Evolutionary conservation across 2,113 vertebrate genomes (phyloP).

Genomic region (Zootoca vivipara): DNA sequence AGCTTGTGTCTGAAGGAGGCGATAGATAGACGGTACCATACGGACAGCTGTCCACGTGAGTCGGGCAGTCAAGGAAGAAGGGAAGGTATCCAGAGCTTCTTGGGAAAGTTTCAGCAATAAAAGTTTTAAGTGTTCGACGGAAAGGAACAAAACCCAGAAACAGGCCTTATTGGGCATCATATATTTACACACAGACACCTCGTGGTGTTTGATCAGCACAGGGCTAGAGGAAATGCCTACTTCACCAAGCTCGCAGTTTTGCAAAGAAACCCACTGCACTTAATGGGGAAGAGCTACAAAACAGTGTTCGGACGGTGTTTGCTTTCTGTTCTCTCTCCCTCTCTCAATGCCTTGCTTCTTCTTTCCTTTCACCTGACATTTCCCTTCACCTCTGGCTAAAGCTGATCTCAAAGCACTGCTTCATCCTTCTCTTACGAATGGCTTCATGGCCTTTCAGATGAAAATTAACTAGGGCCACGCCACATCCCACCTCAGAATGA

Average conservation of each 20-base stretch:
- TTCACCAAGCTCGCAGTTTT: no score
- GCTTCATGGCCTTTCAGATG: background rate
- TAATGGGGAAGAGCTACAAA: background rate
- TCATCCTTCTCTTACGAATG: background rate
- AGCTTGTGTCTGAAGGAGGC: constrained; percentile 94
- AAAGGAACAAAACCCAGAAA: no score
- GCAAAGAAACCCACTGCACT: background rate
- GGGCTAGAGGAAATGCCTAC: no score
- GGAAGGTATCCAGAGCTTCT: background rate
- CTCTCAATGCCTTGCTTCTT: no score
- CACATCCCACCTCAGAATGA: no score
- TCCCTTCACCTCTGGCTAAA: no score
- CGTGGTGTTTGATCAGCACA: no score
- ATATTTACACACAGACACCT: no score
- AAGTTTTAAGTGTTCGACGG: background rate
- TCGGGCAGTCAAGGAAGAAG: constrained; percentile 79
- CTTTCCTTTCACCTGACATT: no score
- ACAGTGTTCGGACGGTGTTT: background rate
- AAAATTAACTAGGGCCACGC: no score
- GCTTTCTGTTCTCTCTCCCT: background rate
- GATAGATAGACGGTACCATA: constrained; percentile 97
- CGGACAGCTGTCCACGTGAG: constrained; percentile 96
- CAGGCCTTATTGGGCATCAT: no score
- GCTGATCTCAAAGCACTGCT: background rate
- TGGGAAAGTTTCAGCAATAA: background rate